Evolutionary conservation across 2,797 vertebrate species (phyloP).

Genomic region (Petrocephalus schoutedeni): DNA sequence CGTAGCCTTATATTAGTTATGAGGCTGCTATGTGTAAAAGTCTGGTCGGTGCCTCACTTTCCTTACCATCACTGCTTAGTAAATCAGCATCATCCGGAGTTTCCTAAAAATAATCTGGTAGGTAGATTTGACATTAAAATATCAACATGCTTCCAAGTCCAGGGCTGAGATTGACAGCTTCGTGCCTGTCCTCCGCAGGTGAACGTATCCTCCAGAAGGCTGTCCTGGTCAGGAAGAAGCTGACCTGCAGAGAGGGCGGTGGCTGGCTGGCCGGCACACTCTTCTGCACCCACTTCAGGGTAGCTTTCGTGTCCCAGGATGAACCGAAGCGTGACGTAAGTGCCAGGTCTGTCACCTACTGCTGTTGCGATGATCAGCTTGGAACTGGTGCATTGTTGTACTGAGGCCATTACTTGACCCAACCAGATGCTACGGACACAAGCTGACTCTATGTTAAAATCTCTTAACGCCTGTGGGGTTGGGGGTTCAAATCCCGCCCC

Average conservation of each 20-base stretch:
- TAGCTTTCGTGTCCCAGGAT: slow-evolving; percentile 78
- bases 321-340: slow-evolving; percentile 62
- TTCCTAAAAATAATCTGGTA: not conserved
- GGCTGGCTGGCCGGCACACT: slow-evolving; percentile 76
- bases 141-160: not conserved
- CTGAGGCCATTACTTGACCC: not conserved
- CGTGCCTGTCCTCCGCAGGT: slow-evolving; percentile 51
- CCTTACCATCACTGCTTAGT: not conserved
- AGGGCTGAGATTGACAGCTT: not conserved
- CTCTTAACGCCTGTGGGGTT: no score
- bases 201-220: slow-evolving; percentile 79
- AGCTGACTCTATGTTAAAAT: not conserved
- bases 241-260: slow-evolving; percentile 61
- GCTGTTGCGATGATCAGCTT: not conserved
- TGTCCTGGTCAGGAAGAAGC: slow-evolving; percentile 72
- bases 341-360: slow-evolving; percentile 11
- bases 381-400: not conserved
- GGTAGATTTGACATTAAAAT: not conserved
- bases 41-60: not conserved
- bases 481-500: no score
- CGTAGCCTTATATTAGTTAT: not conserved
- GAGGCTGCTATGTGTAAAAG: not conserved
- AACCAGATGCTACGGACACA: not conserved
- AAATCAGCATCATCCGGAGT: not conserved
- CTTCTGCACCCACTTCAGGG: slow-evolving; percentile 80